phyloP scores from a whole-genome alignment of 2,113 vertebrate genomes.

The Eolophus roseicapilla region DNA sequence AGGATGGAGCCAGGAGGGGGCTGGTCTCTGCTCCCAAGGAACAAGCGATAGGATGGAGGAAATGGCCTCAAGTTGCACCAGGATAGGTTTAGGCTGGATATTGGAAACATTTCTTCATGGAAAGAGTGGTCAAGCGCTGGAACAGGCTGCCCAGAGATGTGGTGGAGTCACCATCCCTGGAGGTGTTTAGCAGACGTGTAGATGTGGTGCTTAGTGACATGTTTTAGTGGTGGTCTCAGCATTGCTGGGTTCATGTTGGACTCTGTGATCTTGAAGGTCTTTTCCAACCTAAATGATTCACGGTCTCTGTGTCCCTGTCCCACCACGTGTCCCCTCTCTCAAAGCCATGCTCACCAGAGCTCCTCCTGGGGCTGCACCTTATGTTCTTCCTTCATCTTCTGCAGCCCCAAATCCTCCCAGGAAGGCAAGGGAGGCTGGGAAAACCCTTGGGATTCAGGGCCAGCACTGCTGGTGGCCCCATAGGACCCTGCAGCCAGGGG shows the following conservation, averaged over 20 bases:
- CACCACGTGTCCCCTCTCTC: not conserved
- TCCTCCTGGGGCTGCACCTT: not conserved
- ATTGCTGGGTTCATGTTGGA: not conserved
- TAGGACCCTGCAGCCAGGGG: accelerated
- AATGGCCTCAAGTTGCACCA: not conserved
- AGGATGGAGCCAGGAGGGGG: not conserved
- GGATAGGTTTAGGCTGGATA: not conserved
- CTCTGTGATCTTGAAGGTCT: not conserved
- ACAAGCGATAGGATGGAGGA: not conserved
- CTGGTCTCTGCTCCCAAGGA: not conserved
- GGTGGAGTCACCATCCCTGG: not conserved
- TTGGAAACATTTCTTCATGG: not conserved
- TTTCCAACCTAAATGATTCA: not conserved
- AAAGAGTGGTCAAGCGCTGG: not conserved
- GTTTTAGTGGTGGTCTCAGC: not conserved
- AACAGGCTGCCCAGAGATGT: not conserved
- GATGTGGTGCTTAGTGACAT: accelerated
- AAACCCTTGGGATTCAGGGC: not conserved
- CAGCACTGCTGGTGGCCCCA: not conserved
- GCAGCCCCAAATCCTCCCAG: not conserved
- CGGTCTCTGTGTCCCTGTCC: not conserved
- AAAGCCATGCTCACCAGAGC: accelerated
- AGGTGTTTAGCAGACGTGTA: accelerated
- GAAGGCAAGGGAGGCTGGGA: not conserved
- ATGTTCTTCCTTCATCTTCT: not conserved